Base-by-base conservation (phyloP, 2,797 vertebrate species). In the Ctenosaura bakeri region DNA sequence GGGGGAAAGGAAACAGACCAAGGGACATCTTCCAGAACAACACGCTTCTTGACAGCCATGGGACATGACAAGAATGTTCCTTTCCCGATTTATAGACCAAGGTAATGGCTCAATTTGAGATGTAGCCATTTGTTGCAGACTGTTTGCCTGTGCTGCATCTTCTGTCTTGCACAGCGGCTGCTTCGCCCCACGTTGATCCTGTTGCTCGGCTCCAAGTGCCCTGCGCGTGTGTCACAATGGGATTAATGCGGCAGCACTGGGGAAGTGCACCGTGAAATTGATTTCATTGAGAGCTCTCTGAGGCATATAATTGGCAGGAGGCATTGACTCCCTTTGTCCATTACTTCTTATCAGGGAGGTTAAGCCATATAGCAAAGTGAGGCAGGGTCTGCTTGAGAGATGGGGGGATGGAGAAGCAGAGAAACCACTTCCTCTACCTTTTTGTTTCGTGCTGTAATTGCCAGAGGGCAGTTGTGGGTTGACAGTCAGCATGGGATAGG, bases 221-320 rank as follows among this genome's bases (percentile, higher is more conserved):
- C 64, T 6, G 2, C 42, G 5, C 42, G 32, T 26, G 64, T 32
- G 54, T 62, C 71, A 87, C 52, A 73, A 24, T 59, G 62, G 84
- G 66, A 69, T 86, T 86, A 66, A 86, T 86, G 46, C 46, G 50
- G 71, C 71, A 12, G 62, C 22, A 8, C 5, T 8, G 46, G 82
- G 73, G 83, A 83, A 89, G 56, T 38, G 9, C 62, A 69, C 35
- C 26, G 50, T 78, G 87, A 91, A 86, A 86, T 91, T 71, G 83
- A 77, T 54, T 89, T 71, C 71, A 29, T 56, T 46, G 71, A 3
- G 9, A 83, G 88, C 2, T 52, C 73, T 50, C 59, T 29, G 46
- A 52, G 71, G 71, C 73, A 32, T 71, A 56, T 59, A 78, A 83
- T 83, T 88, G 69, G 78, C 71, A 46, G 50, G 64, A 50, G 73